Evolutionary conservation across 1,140 invertebrate species (phyloP).

Genomic region (Harpegnathos saltator): DNA sequence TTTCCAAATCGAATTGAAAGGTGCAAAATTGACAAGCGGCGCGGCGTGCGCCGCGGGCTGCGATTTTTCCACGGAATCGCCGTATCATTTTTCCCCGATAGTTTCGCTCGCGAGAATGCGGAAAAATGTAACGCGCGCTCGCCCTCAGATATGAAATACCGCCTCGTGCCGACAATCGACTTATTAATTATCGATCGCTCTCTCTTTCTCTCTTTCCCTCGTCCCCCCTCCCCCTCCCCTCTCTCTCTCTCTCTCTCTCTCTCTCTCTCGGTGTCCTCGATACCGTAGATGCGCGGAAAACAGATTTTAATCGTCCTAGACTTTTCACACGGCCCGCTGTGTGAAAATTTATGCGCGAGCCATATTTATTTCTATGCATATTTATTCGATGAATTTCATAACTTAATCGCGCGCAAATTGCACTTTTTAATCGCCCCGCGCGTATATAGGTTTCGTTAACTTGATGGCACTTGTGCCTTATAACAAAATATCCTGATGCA

Average conservation of each 20-base stretch:
- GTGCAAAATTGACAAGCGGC: slow-evolving; percentile 68
- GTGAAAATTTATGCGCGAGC: slow-evolving; percentile 46
- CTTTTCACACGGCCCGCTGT: slow-evolving; percentile 10
- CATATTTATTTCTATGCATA: slow-evolving; percentile 60
- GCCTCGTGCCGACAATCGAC: slow-evolving; percentile 58
- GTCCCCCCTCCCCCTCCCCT: neutral
- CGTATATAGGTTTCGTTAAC: slow-evolving; percentile 35
- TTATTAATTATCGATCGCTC: slow-evolving; percentile 60
- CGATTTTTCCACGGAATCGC: slow-evolving; percentile 55
- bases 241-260: no score
- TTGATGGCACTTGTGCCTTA: slow-evolving; percentile 9
- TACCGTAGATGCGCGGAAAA: slow-evolving; percentile 46
- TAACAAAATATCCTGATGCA: slow-evolving; percentile 13
- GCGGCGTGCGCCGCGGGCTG: slow-evolving; percentile 50
- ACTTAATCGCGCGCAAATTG: slow-evolving; percentile 23
- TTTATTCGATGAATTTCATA: slow-evolving; percentile 56
- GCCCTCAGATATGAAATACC: slow-evolving; percentile 59
- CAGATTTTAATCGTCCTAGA: slow-evolving; percentile 45
- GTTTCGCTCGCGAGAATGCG: slow-evolving; percentile 54
- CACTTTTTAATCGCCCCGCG: neutral
- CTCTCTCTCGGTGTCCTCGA: slow-evolving; percentile 45
- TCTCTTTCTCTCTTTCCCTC: no score
- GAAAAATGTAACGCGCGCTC: slow-evolving; percentile 59
- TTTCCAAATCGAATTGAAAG: slow-evolving; percentile 60
- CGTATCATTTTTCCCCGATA: slow-evolving; percentile 60